phyloP scores from a whole-genome alignment of 2,113 vertebrate species.

The Rattus rattus region DNA sequence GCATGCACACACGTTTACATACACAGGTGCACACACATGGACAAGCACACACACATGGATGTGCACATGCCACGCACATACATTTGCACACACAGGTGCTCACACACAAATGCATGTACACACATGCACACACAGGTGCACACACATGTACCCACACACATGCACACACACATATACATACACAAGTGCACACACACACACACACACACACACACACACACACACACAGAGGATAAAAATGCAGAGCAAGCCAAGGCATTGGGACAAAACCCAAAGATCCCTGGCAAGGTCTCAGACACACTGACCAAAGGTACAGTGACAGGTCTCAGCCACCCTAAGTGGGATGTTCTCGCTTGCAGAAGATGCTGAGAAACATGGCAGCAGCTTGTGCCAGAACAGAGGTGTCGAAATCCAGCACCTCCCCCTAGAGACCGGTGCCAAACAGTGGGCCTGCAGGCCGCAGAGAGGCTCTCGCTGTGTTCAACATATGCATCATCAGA shows the following conservation, averaged over 20 bases:
- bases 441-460: not conserved
- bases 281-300: not conserved
- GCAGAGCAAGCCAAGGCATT: not conserved
- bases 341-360: not conserved
- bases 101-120: not conserved
- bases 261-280: not conserved
- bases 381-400: not conserved
- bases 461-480: not conserved
- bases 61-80: too few relatives aligned
- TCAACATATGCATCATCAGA: not conserved
- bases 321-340: not conserved
- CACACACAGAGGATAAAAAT: not conserved
- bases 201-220: not conserved
- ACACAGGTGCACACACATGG: too few relatives aligned
- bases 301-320: not conserved
- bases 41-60: too few relatives aligned
- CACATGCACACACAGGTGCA: not conserved
- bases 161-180: not conserved
- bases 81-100: too few relatives aligned
- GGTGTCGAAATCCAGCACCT: not conserved
- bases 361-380: not conserved
- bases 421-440: not conserved
- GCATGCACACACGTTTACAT: too few relatives aligned
- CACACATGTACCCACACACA: not conserved
- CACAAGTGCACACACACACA: not conserved